These are phyloP conservation scores for Apus apus DNA, from an alignment of 2,113 vertebrate genomes.

Conservation along the genomic window DNA sequence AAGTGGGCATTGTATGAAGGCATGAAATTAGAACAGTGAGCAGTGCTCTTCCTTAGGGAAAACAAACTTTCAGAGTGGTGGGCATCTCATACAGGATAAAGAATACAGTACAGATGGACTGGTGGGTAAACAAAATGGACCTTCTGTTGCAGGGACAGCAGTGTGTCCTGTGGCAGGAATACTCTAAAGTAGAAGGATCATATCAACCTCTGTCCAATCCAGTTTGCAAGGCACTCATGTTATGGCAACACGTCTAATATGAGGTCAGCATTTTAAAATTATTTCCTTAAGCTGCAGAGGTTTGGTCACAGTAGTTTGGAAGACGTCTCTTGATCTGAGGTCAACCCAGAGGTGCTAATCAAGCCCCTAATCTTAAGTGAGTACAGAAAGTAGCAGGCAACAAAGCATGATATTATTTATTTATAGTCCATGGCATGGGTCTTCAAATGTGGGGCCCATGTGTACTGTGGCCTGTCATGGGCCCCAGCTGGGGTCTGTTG, in stretches of 20 bases:
- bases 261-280: neutral
- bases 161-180: neutral
- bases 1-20: neutral
- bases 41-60: neutral
- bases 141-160: rapidly evolving
- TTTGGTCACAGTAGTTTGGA: neutral
- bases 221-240: neutral
- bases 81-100: neutral
- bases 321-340: neutral
- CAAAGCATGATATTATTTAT: neutral
- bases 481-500: neutral
- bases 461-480: rapidly evolving
- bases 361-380: neutral
- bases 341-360: neutral
- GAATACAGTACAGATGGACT: neutral
- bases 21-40: neutral
- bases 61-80: neutral
- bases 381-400: neutral
- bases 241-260: neutral
- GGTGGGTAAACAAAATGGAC: neutral
- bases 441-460: neutral
- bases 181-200: neutral
- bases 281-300: neutral
- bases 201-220: neutral
- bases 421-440: neutral